Evolutionary conservation across 2,113 vertebrate genomes (phyloP).

Genomic region (Myotis brandtii): DNA sequence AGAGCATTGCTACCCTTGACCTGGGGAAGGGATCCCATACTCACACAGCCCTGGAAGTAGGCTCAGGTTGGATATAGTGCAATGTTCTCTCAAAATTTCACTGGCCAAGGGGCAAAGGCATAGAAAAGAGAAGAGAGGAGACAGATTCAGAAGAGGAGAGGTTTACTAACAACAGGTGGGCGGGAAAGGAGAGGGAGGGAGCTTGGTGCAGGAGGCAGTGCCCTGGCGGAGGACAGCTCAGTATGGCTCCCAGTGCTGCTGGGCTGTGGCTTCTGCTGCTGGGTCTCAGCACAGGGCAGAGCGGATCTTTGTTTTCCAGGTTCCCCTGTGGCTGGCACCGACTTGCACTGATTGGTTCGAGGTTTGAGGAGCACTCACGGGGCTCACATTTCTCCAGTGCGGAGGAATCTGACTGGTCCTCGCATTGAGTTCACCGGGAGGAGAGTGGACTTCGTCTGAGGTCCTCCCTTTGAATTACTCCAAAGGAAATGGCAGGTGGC

Average conservation of each 20-base stretch:
- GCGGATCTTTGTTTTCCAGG: neutral
- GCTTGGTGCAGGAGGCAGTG: neutral
- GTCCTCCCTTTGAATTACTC: neutral
- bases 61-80: neutral
- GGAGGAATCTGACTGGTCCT: neutral
- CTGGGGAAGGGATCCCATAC: neutral
- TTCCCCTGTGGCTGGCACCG: neutral
- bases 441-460: neutral
- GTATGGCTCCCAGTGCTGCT: no score
- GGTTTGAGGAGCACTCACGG: neutral
- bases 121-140: no score
- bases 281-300: neutral
- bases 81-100: neutral
- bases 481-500: neutral
- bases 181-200: neutral
- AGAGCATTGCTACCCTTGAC: neutral
- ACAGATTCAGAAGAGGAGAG: no score
- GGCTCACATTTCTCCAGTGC: fast-evolving
- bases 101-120: neutral
- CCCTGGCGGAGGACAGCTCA: no score
- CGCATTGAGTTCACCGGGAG: fast-evolving
- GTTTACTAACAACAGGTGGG: no score
- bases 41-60: neutral
- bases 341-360: neutral
- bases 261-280: neutral